Evolutionary conservation across 2,113 vertebrate genomes (phyloP), one percentile per base, ranked within the genome.

Genomic region (Eudorcas thomsonii): DNA sequence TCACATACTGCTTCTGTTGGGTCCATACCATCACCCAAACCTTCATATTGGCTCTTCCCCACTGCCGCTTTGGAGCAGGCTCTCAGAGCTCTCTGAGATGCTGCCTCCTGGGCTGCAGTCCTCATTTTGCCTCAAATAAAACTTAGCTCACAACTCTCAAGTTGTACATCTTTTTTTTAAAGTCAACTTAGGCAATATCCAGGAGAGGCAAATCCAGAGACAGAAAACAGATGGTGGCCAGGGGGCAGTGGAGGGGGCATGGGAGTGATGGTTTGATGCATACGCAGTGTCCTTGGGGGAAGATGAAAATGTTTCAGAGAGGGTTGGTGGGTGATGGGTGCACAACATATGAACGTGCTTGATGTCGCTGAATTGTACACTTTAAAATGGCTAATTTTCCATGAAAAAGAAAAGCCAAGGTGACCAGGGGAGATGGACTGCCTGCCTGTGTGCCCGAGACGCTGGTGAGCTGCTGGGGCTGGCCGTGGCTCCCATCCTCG

Each of bases 401-500:
- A 17, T 81, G 6, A 67, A 36, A 36, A 43, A 59, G 45, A 55
- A 71, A 50, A 85, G 11, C 90, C 90, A 10, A 48, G 82, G 23
- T 83, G 2, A 2, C 43, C 15, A 52, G 1, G 21, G 6, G 52
- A 55, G 28, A 30, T 1, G 6, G 55, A 15, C 28, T 2, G 2
- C 90, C 87, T 6, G 62, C 11, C 7, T 0, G 36, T 48, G 80
- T 4, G 45, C 16, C 0, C 1, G 43, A 30, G 16, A 10, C 0
- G 5, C 95, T 11, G 45, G 90, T 2, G 28, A 43, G 2, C 25
- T 30, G 78, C 50, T 0, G 60, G 25, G 78, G 33, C 62, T 3
- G 2, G 25, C 25, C 2, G 1, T 0, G 6, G 30, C 10, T 45
- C 36, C 19, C 1, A 0, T 14, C 21, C 21, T 43, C 28, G 0